Conservation (phyloP, 2,797 vertebrate genomes). For the Xyrichtys novacula region DNA sequence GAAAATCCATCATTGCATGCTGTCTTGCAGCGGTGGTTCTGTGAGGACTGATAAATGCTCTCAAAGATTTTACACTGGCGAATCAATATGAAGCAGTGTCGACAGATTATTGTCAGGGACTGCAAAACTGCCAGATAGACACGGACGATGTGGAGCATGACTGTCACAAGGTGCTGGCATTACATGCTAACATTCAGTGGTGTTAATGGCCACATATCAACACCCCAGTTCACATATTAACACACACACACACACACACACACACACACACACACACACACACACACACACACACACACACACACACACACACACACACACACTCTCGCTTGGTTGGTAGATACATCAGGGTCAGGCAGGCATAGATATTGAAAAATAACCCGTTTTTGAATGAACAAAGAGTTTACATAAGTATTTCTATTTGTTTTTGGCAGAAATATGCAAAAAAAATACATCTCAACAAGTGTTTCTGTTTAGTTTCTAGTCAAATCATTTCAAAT, state of each 20-base stretch:
- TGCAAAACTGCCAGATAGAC: slow-evolving; percentile 27
- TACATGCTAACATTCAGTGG: slow-evolving; percentile 9
- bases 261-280: neutral
- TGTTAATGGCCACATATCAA: neutral
- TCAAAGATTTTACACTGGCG: slow-evolving; percentile 36
- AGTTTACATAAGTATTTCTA: too few species aligned
- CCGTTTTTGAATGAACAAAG: too few species aligned
- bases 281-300: neutral
- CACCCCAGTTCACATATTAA: neutral
- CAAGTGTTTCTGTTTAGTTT: neutral
- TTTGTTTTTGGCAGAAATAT: too few species aligned
- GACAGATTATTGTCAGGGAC: slow-evolving; percentile 6
- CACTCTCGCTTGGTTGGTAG: neutral
- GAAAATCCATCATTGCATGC: slow-evolving; percentile 24
- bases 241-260: neutral
- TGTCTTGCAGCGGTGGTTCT: slow-evolving; percentile 10
- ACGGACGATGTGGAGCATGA: neutral
- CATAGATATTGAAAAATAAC: neutral
- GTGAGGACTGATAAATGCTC: slow-evolving; percentile 23
- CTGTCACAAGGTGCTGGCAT: slow-evolving; percentile 1
- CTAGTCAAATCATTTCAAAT: too few species aligned
- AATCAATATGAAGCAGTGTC: slow-evolving; percentile 32
- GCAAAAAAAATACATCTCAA: too few species aligned
- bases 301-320: neutral
- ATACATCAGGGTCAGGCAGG: slow-evolving; percentile 12